Conservation (phyloP, 1,140 invertebrate genomes). For the Drosophila grimshawi region DNA sequence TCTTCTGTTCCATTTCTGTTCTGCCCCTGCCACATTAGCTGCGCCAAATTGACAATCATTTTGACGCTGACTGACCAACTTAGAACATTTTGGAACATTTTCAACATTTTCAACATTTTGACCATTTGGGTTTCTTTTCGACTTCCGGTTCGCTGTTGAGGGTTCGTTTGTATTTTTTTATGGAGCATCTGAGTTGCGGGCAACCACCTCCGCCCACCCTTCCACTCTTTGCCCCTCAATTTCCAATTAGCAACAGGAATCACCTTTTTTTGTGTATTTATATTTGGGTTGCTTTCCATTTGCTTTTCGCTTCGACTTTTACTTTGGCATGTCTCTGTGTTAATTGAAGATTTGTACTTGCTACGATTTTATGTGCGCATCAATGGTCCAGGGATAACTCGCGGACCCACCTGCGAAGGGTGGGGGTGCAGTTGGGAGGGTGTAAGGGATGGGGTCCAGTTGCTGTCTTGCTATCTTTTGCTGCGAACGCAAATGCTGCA, state of each 20-base stretch:
- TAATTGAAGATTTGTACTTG: slow-evolving; percentile 80
- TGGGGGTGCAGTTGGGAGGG: neutral
- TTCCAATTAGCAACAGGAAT: slow-evolving; percentile 82
- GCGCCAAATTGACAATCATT: slow-evolving; percentile 56
- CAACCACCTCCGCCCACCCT: neutral
- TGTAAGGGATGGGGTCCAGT: neutral
- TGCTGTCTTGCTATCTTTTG: slow-evolving; percentile 33
- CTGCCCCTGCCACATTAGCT: slow-evolving; percentile 49
- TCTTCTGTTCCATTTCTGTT: slow-evolving; percentile 21
- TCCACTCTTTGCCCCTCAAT: slow-evolving; percentile 50
- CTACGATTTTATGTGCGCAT: slow-evolving; percentile 66
- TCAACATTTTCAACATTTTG: neutral
- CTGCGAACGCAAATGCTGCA: slow-evolving; percentile 45
- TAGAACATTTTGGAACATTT: no score
- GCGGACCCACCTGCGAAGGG: neutral
- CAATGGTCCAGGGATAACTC: slow-evolving; percentile 34
- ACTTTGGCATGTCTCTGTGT: slow-evolving; percentile 48
- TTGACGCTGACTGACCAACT: slow-evolving; percentile 27
- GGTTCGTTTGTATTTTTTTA: slow-evolving; percentile 10
- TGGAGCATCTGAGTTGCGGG: neutral
- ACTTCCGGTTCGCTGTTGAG: slow-evolving; percentile 29
- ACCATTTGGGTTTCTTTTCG: slow-evolving; percentile 2
- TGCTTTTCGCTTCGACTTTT: slow-evolving; percentile 21
- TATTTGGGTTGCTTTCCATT: slow-evolving; percentile 13
- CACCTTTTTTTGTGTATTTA: slow-evolving; percentile 57